Percentiles rank a stretch among this genome's conserved stretches.
phyloP scores from a whole-genome alignment of 1,140 invertebrate genomes.

The Drosophila neocordata region DNA sequence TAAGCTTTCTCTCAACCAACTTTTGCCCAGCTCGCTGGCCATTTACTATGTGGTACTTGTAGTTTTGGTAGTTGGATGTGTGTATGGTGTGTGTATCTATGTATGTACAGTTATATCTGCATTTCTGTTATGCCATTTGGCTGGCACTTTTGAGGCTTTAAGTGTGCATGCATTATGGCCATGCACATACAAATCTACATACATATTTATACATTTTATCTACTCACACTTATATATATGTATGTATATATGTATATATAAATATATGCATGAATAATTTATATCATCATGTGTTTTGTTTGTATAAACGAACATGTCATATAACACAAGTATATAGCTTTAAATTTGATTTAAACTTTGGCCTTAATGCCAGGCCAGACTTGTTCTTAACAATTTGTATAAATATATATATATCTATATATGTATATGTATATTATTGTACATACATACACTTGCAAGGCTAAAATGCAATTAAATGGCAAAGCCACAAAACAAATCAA shows the following conservation, averaged over 20 bases:
- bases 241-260: neutral
- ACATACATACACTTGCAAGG: neutral
- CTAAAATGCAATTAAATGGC: constrained; percentile 51
- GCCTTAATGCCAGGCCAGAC: neutral
- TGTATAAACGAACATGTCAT: neutral
- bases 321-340: constrained; percentile 28
- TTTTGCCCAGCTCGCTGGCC: constrained; percentile 20
- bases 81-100: too few species aligned
- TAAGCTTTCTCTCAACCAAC: constrained; percentile 53
- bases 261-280: constrained; percentile 55
- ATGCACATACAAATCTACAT: neutral
- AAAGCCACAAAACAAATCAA: constrained; percentile 31
- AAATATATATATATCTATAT: too few species aligned
- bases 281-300: constrained; percentile 27
- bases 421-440: too few species aligned
- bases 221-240: neutral
- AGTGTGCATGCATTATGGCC: constrained; percentile 67
- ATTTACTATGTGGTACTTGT: neutral
- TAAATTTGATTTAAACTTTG: constrained; percentile 53
- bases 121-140: constrained; percentile 69
- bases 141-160: constrained; percentile 62
- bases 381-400: neutral
- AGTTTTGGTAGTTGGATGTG: neutral
- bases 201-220: constrained; percentile 21
- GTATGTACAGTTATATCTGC: constrained; percentile 44